Evolutionary conservation across 2,888 invertebrate genomes (phyloP).

Genomic region (Lissocephala sabroskyi): DNA sequence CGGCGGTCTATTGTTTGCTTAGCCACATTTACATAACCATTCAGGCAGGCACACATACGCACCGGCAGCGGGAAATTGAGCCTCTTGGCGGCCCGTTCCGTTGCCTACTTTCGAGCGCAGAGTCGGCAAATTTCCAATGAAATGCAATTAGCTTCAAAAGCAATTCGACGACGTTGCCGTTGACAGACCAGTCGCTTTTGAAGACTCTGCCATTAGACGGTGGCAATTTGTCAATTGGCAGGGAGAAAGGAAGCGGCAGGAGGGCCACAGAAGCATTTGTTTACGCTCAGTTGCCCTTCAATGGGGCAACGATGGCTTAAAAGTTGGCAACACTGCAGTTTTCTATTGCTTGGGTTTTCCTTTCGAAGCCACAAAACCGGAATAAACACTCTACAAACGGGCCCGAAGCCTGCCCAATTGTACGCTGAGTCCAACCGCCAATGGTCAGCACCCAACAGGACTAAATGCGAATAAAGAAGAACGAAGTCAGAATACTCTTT

Average conservation of each 20-base stretch:
- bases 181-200: too few species aligned
- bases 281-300: constrained; percentile 51
- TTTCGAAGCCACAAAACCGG: constrained; percentile 51
- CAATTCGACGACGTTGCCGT: constrained; percentile 8
- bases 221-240: constrained; percentile 59
- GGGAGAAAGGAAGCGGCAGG: constrained; percentile 26
- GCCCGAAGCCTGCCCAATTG: too few species aligned
- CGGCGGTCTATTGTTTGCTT: constrained; percentile 56
- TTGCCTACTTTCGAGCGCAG: neutral
- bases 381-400: constrained; percentile 61
- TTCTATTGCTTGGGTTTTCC: constrained; percentile 6
- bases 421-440: too few species aligned
- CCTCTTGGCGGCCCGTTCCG: neutral
- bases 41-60: neutral
- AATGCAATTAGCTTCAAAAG: constrained; percentile 54
- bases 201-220: neutral
- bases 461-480: too few species aligned
- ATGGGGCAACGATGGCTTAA: constrained; percentile 26
- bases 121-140: constrained; percentile 37
- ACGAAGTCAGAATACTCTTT: too few species aligned
- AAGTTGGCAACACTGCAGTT: neutral
- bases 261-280: too few species aligned
- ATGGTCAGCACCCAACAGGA: too few species aligned
- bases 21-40: constrained; percentile 13
- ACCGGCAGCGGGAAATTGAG: neutral